These are phyloP conservation scores for Heliconius ethilla DNA, from an alignment of 2,888 invertebrate species.

Conservation along the genomic window DNA sequence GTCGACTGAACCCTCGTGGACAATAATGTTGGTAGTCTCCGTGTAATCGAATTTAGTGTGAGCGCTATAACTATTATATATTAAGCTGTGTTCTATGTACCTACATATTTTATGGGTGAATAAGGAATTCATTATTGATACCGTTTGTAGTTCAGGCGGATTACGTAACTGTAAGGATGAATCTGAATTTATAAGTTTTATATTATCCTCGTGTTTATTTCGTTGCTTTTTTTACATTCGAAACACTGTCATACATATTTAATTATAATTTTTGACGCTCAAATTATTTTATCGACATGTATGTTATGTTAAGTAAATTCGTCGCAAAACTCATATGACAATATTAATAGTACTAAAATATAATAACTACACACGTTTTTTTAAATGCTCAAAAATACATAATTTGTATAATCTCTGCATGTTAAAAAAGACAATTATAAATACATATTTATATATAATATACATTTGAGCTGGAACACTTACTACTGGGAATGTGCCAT, in stretches of 20 bases:
- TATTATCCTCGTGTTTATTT: slow-evolving; percentile 66
- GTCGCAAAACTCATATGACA: slow-evolving; percentile 31
- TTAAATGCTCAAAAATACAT: slow-evolving; percentile 33
- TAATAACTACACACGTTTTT: slow-evolving; percentile 15
- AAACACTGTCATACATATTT: slow-evolving; percentile 66
- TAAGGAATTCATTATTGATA: slow-evolving; percentile 60
- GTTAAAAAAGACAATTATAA: background rate
- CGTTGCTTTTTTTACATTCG: slow-evolving; percentile 57
- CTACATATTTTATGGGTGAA: slow-evolving; percentile 70
- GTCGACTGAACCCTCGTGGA: slow-evolving; percentile 85
- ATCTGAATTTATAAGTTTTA: slow-evolving; percentile 74
- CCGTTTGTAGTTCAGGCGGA: slow-evolving; percentile 71
- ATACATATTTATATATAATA: background rate
- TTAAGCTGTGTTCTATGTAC: slow-evolving; percentile 56
- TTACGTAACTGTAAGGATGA: slow-evolving; percentile 66
- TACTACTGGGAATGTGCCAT: slow-evolving; percentile 46
- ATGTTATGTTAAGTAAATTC: slow-evolving; percentile 25
- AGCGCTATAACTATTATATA: slow-evolving; percentile 53
- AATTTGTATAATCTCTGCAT: background rate
- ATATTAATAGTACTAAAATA: slow-evolving; percentile 23
- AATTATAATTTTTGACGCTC: slow-evolving; percentile 40
- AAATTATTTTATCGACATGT: slow-evolving; percentile 39
- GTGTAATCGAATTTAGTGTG: slow-evolving; percentile 43
- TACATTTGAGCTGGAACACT: slow-evolving; percentile 14
- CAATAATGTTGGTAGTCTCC: slow-evolving; percentile 46